Evolutionary conservation across 92 coral and sea anemone species (phyloP).

Genomic region (Phymanthus crucifer): DNA sequence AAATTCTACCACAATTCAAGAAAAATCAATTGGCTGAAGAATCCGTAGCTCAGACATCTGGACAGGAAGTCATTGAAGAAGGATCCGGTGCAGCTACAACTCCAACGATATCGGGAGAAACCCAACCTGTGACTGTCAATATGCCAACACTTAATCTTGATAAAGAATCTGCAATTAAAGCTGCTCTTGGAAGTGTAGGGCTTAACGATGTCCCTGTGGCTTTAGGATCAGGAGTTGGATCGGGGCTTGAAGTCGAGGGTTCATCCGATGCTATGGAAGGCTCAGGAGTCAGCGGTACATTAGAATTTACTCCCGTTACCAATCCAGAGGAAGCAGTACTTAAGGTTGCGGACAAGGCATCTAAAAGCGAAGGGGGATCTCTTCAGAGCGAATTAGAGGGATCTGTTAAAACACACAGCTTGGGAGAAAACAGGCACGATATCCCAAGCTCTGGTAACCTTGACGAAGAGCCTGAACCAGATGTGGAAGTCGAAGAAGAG

Average conservation of each 20-base stretch:
- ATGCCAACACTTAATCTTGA: conserved; percentile 43
- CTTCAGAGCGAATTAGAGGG: conserved; percentile 41
- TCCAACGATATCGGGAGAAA: conserved; percentile 13
- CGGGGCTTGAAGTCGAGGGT: conserved; percentile 35
- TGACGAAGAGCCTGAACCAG: conserved; percentile 26
- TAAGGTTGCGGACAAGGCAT: conserved; percentile 48
- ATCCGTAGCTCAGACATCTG: conserved; percentile 29
- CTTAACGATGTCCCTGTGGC: conserved; percentile 61
- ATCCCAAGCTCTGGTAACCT: conserved; percentile 35
- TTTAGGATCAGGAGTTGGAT: conserved; percentile 57
- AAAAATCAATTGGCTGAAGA: conserved; percentile 38
- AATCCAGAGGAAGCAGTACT: conserved; percentile 72
- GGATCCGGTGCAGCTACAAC: conserved; percentile 29
- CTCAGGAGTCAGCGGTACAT: conserved; percentile 73
- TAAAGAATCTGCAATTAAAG: conserved; percentile 63
- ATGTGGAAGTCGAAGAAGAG: conserved; percentile 32
- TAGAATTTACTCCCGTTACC: conserved; percentile 74
- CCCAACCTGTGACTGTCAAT: conserved; percentile 14
- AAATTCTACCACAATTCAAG: conserved; percentile 58
- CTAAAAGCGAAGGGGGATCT: conserved; percentile 27
- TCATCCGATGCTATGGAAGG: conserved; percentile 67
- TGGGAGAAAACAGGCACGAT: conserved; percentile 54
- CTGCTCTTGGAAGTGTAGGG: conserved; percentile 62
- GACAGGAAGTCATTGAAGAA: conserved; percentile 31
- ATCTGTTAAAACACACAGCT: conserved; percentile 26